Base-by-base conservation (phyloP, 2,888 invertebrate genomes). In the Encarsia formosa region DNA sequence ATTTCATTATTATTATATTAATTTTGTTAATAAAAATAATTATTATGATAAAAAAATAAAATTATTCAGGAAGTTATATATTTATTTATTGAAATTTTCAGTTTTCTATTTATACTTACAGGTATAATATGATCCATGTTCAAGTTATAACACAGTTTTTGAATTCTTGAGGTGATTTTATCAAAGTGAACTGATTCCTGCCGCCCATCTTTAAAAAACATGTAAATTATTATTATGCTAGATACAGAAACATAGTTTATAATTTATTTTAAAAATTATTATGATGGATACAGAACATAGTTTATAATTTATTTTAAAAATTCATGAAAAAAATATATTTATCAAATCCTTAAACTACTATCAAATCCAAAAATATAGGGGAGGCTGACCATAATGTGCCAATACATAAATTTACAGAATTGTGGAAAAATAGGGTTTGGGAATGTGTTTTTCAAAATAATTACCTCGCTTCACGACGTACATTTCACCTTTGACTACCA, bases 41-140 rank as follows among this genome's bases (percentile, higher is more conserved):
- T 15, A 20, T 19, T 15, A 38, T 9, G n/a, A 29, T 8, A 42
- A 20, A 50, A 38, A 9, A 29, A 9, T 29, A 29, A 29, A 29
- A 13, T 29, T 8, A 8, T 9, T 29, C 8, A 29, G n/a, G n/a
- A n/a, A n/a, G n/a, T n/a, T n/a, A n/a, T n/a, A n/a, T n/a, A n/a
- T n/a, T n/a, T n/a, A n/a, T n/a, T n/a, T n/a, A n/a, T n/a, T n/a
- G n/a, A n/a, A n/a, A n/a, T n/a, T n/a, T n/a, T n/a, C n/a, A n/a
- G n/a, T n/a, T n/a, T n/a, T n/a, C 29, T 9, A 29, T 9, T 29
- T 9, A 19, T 52, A 80, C 85, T 83, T 81, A 95, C 95, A 24
- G 98, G 96, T 73, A 97, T 96, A 19, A 99, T 87, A 78, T 89
- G 96, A 59, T 97, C 94, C 86, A 88, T 88, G 71, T 98, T 91